A percentile compares a stretch with the other conserved stretches of the same genome.
Evolutionary conservation across 2,113 vertebrate species (phyloP).

Genomic region (Microcebus lehilahytsara): DNA sequence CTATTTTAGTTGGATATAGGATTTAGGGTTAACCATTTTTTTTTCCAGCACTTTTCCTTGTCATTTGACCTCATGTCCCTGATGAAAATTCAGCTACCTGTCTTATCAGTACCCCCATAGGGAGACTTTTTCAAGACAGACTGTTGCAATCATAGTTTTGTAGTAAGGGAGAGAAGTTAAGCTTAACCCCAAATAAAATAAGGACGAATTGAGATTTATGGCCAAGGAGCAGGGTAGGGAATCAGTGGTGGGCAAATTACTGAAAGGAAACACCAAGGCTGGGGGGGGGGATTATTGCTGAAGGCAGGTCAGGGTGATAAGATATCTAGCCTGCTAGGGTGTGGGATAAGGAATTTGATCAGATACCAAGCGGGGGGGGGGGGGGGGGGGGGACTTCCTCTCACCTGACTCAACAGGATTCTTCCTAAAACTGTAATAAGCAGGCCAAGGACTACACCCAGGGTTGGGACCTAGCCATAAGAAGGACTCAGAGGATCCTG

Average conservation of each 20-base stretch:
- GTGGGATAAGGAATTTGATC: neutral
- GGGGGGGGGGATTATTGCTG: neutral
- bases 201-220: neutral
- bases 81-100: too few relatives aligned
- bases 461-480: neutral
- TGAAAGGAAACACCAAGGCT: neutral
- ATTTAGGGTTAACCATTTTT: too few relatives aligned
- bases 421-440: neutral
- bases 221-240: neutral
- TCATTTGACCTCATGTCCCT: too few relatives aligned
- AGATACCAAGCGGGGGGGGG: rapidly evolving
- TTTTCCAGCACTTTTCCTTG: too few relatives aligned
- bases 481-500: neutral
- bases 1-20: too few relatives aligned
- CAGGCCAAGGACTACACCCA: neutral
- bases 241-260: neutral
- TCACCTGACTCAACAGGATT: neutral
- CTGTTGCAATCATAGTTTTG: neutral
- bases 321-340: neutral
- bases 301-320: neutral
- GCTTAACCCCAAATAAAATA: neutral
- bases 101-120: neutral
- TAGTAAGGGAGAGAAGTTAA: neutral
- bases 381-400: rapidly evolving
- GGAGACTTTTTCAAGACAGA: neutral